Base-by-base conservation (phyloP, 2,113 vertebrate genomes). In the Malurus cyaneus region DNA sequence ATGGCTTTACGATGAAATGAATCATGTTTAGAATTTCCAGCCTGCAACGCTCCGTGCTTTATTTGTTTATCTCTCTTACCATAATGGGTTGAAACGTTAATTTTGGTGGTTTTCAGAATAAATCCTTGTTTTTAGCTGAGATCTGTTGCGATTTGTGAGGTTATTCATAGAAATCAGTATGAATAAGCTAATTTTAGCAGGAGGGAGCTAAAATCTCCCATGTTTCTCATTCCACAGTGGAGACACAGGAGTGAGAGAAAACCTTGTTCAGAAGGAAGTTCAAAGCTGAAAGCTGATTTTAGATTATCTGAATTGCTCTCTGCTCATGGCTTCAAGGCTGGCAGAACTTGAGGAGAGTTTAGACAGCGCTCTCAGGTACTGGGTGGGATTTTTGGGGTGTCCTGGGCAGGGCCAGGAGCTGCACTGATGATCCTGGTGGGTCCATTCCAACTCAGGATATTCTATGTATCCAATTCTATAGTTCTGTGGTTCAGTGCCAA, bases 261-360 rank as follows among this genome's bases (percentile, higher is more conserved):
- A 44, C 31, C 50, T 44, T 46, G 11, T 81, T 67, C 56, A 66
- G 50, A 49, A 64, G 29, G 69, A 34, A 65, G 6, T 56, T 87
- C 50, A 78, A n/a, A 59, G 50, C 49, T 59, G 49, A 29, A 72
- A 59, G 6, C 25, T 67, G 36, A n/a, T 59, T 90, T 87, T 53
- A 64, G 31, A 28, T 49, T 54, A 29, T 29, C 31, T 78, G 39
- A 77, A 39, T 46, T 44, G 28, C 64, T 59, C 49, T 80, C 32
- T 72, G 53, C 53, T 47, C 12, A 4, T 0, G 3, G 11, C 34
- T 61, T 31, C 53, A 34, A 50, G 36, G 44, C 71, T 67, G 53
- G 8, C 44, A 59, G 71, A 59, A 36, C 44, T 59, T 14, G 2
- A 26, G 53, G 17, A 50, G 16, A 0, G 0, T 42, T 66, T 31